phyloP scores from a whole-genome alignment of 2,888 invertebrate genomes.

The Cremastinae sp. region DNA sequence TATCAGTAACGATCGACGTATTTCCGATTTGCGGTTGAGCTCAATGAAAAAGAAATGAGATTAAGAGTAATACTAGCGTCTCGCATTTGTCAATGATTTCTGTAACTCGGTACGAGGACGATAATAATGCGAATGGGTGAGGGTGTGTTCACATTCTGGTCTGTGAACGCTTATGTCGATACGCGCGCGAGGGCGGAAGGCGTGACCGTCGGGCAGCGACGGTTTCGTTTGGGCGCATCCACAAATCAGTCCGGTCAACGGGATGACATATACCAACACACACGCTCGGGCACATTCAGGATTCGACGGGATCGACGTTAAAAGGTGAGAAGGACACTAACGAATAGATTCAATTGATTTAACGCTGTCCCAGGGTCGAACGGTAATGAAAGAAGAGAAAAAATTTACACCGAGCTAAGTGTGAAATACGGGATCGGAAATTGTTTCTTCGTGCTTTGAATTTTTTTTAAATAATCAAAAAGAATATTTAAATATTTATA shows the following conservation, averaged over 20 bases:
- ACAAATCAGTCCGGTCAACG: slow-evolving; percentile 59
- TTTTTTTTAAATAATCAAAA: no score
- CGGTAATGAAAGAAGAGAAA: slow-evolving; percentile 19
- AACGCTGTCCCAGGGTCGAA: slow-evolving; percentile 43
- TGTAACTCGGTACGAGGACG: slow-evolving; percentile 11
- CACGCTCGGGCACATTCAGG: background rate
- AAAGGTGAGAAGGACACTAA: slow-evolving; percentile 58
- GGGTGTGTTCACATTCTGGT: background rate
- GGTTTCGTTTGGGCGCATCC: slow-evolving; percentile 24
- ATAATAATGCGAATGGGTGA: background rate
- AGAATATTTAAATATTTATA: no score
- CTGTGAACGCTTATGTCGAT: slow-evolving; percentile 11
- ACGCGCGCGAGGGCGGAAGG: slow-evolving; percentile 34
- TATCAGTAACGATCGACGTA: slow-evolving; percentile 5
- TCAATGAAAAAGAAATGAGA: slow-evolving; percentile 20
- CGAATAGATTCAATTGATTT: slow-evolving; percentile 63
- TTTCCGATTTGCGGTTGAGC: slow-evolving; percentile 12
- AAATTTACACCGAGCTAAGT: slow-evolving; percentile 12
- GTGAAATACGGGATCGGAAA: slow-evolving; percentile 4
- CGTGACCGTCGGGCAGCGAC: slow-evolving; percentile 45
- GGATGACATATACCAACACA: background rate
- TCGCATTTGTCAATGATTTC: slow-evolving; percentile 38
- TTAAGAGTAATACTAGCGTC: slow-evolving; percentile 17
- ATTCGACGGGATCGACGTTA: slow-evolving; percentile 22
- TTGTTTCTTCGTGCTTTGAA: background rate